Evolutionary conservation across 2,113 vertebrate species (phyloP), one percentile per base, ranked within the genome.

Genomic region (Mesocricetus auratus): DNA sequence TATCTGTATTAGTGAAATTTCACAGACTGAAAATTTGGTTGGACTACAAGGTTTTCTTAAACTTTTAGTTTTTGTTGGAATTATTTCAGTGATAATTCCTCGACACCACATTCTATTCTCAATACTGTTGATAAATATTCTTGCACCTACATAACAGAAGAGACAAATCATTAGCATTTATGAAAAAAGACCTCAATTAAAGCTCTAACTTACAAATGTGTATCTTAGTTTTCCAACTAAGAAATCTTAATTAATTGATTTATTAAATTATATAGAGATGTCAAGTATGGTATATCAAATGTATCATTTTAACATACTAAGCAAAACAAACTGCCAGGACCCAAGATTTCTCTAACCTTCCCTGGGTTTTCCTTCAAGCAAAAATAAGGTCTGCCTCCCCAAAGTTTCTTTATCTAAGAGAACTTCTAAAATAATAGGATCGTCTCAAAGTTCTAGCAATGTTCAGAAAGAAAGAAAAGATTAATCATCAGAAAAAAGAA

Each of bases 21-120:
- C 98, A 92, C 82, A 21, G 94, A 99, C 98, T 73, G 62, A 96
- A 87, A 98, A 99, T 96, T 95, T 97, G 90, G 93, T 1, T 92
- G 97, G 83, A 97, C 79, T 95, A 98, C 97, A 56, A 85, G 42
- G 53, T 93, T 98, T 98, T 89, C 83, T 89, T 26, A 33, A 77
- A 83, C 95, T 95, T 98, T 98, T 56, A 88, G 94, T 97, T 97
- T 95, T 94, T 83, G 95, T 3, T 56, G 98, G 98, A 97, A 98
- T 96, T 88, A 99, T 77, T 96, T 99, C 98, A 45, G 98, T 98
- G 93, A 99, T 98, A 79, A 74, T 98, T 96, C 98, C 99, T 93
- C 99, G 98, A 78, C 98, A 99, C 99, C 99, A 99, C 77, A 97
- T 93, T 86, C 97, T 96, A 77, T 96, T 98, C 66, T 98, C 96